A percentile compares a stretch with the other conserved stretches of the same genome.
Evolutionary conservation across 2,113 vertebrate species (phyloP).

Genomic region (Eubucco bourcierii): DNA sequence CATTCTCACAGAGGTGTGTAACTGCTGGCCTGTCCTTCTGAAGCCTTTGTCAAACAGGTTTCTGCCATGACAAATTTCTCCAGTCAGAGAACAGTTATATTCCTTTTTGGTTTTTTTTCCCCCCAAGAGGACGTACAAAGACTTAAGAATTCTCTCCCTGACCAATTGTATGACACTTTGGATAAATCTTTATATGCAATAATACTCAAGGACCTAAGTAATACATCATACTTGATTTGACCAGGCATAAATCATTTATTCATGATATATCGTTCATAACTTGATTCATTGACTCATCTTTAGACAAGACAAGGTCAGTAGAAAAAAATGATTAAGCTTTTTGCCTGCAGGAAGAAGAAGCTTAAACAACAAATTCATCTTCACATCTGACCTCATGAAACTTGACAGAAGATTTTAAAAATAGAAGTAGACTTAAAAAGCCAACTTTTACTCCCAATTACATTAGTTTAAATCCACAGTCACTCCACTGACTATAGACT

Average conservation of each 20-base stretch:
- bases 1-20: background rate
- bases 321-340: conserved; percentile 73
- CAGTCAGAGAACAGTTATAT: background rate
- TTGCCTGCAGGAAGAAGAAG: conserved; percentile 68
- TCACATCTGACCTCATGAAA: conserved; percentile 75
- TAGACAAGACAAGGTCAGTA: conserved; percentile 78
- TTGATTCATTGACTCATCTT: conserved; percentile 79
- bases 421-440: conserved; percentile 43
- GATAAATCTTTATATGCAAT: conserved; percentile 70
- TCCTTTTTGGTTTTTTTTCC: background rate
- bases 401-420: conserved; percentile 62
- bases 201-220: conserved; percentile 65
- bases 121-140: background rate
- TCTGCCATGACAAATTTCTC: conserved; percentile 7
- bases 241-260: conserved; percentile 78
- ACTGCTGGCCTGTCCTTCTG: background rate
- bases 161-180: conserved; percentile 54
- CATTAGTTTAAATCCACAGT: conserved; percentile 27
- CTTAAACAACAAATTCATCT: conserved; percentile 79
- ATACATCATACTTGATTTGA: conserved; percentile 77
- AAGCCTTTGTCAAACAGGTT: conserved; percentile 4
- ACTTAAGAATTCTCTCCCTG: conserved; percentile 36
- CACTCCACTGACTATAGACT: background rate
- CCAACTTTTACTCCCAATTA: conserved; percentile 32
- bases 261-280: conserved; percentile 76